Conservation (phyloP, 2,797 vertebrate genomes). For the Centroberyx gerrardi region DNA sequence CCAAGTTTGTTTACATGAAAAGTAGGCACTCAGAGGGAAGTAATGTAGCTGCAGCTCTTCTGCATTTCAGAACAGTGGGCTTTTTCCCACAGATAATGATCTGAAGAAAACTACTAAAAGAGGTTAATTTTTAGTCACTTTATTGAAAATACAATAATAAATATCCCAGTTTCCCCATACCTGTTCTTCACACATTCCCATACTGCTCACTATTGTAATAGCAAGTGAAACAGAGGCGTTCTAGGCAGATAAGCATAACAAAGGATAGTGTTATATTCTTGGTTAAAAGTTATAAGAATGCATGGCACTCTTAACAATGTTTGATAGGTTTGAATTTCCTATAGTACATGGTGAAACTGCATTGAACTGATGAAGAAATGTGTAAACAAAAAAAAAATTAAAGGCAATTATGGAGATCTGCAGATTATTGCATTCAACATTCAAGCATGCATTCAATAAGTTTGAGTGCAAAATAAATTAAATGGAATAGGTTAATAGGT, state of each 20-base stretch:
- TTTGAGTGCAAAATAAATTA: slow-evolving; percentile 27
- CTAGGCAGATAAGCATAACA: not conserved
- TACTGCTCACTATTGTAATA: not conserved
- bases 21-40: slow-evolving; percentile 51
- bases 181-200: slow-evolving; percentile 30
- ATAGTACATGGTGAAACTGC: not conserved
- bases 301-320: not conserved
- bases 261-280: not conserved
- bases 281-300: not conserved
- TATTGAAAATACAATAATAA: slow-evolving; percentile 54
- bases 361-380: slow-evolving; percentile 1
- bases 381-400: not conserved
- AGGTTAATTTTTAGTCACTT: slow-evolving; percentile 31
- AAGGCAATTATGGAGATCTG: slow-evolving; percentile 18
- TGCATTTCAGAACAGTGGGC: not conserved
- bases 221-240: not conserved
- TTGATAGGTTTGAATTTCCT: not conserved
- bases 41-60: slow-evolving; percentile 33
- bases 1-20: slow-evolving; percentile 69
- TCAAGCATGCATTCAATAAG: slow-evolving; percentile 50
- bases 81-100: not conserved
- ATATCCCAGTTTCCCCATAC: slow-evolving; percentile 14
- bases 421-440: slow-evolving; percentile 17
- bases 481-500: not conserved
- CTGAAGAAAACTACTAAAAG: not conserved